Base-by-base conservation (phyloP, 2,113 vertebrate species). In the Equus quagga region DNA sequence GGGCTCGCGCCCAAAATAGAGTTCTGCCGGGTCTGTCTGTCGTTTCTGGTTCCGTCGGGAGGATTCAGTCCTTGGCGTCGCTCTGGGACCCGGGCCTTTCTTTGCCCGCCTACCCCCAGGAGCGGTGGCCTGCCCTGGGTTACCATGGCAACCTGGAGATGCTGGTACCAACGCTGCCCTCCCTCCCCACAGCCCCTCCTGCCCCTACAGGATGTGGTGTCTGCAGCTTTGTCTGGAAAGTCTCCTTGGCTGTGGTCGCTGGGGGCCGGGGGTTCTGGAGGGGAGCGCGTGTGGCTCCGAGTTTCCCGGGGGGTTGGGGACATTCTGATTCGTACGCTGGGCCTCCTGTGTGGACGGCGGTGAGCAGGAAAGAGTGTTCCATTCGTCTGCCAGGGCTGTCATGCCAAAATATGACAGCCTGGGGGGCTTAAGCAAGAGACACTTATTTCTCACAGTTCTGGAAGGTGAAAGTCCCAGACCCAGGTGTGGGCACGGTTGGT, bases 401-500 rank as follows among this genome's bases (percentile, higher is more conserved):
- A 0, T 28, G 36, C 13, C 21, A 18, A 21, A 44, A 56, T n/a
- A 6, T 13, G 13, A 2, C 24, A 10, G 58, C 26, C 46, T 1
- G 24, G 17, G 73, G 2, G 41, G 33, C 58, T 49, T 26, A 5
- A 21, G 4, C 28, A 3, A 14, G 41, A 26, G 58, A 36, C 3
- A 0, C 31, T 31, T 21, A 1, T 41, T 33, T 5, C 44, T 44
- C 33, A 0, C 60, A 11, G 5, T 17, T 19, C 87, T 11, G 36
- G 93, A 49, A 54, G 28, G 23, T 18, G 24, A 19, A 67, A 21
- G 64, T 14, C 6, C 0, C 2, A 7, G 15, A 0, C 0, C 46
- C 5, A 4, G 62, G 64, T 1, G 9, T 2, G 0, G 0, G 58
- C 4, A 1, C 18, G 9, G 4, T 0, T 18, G 2, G 33, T 2